Conservation (phyloP, 1,140 invertebrate genomes). For the Phenacoccus solenopsis region DNA sequence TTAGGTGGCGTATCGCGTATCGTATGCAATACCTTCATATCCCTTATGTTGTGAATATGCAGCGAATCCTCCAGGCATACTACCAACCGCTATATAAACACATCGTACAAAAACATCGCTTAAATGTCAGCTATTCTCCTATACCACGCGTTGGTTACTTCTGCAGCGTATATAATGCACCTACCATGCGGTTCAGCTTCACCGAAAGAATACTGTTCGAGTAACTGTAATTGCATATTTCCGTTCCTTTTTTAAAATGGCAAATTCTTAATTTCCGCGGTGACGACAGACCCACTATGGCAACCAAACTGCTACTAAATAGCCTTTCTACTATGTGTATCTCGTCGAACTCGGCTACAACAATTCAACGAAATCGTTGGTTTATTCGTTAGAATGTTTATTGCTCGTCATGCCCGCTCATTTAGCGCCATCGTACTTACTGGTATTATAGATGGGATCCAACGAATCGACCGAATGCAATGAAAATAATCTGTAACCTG, state of each 20-base stretch:
- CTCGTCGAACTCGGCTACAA: slow-evolving; percentile 57
- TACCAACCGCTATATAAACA: slow-evolving; percentile 63
- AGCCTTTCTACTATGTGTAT: slow-evolving; percentile 88
- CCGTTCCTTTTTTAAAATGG: slow-evolving; percentile 95
- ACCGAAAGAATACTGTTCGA: slow-evolving; percentile 93
- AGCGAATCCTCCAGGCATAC: slow-evolving; percentile 96
- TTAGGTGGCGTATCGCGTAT: slow-evolving; percentile 97
- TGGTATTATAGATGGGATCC: slow-evolving; percentile 76
- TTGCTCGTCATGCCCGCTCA: not conserved
- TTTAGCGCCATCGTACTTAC: slow-evolving; percentile 33
- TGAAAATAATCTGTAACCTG: slow-evolving; percentile 77
- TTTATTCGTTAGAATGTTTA: not conserved
- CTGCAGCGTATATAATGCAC: not conserved
- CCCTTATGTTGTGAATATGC: slow-evolving; percentile 96
- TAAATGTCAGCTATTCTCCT: no score
- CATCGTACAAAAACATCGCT: not conserved
- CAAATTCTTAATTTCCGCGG: slow-evolving; percentile 91
- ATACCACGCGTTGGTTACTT: no score
- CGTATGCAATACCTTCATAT: slow-evolving; percentile 97
- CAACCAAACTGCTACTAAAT: slow-evolving; percentile 93
- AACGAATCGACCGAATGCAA: slow-evolving; percentile 70
- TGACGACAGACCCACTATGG: slow-evolving; percentile 80
- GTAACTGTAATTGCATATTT: slow-evolving; percentile 98
- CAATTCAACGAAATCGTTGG: slow-evolving; percentile 19
- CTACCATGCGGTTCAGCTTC: slow-evolving; percentile 85